These are phyloP conservation scores for Rhinolophus ferrumequinum DNA, from an alignment of 2,113 vertebrate genomes.

Conservation along the genomic window DNA sequence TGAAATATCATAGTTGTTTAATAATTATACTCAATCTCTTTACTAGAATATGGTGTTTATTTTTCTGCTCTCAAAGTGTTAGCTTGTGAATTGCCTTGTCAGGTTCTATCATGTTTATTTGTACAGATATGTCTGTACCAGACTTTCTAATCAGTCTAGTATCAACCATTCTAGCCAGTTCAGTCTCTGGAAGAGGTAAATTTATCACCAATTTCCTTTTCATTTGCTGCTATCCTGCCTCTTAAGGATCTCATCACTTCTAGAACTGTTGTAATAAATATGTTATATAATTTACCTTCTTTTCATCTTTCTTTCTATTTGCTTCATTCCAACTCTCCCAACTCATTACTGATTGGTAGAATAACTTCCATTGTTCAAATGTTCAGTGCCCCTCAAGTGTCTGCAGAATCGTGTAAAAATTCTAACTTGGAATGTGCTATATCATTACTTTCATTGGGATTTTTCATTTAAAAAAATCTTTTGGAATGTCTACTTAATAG, in stretches of 20 bases:
- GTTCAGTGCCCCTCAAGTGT: neutral
- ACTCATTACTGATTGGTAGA: neutral
- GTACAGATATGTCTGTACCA: neutral
- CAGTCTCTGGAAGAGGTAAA: neutral
- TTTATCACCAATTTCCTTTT: neutral
- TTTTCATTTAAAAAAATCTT: no score
- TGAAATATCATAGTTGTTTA: conserved; percentile 28
- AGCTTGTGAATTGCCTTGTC: conserved; percentile 26
- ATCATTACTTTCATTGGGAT: no score
- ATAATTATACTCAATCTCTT: conserved; percentile 5
- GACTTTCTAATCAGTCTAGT: neutral
- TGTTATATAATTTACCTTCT: neutral
- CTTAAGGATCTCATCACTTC: neutral
- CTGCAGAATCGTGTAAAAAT: neutral
- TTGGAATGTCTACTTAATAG: no score
- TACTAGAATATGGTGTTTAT: neutral
- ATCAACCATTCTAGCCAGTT: neutral
- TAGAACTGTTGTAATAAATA: neutral
- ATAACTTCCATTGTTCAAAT: neutral
- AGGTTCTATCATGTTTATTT: conserved; percentile 32
- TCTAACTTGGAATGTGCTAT: neutral
- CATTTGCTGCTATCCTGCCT: neutral
- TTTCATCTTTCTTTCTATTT: conserved; percentile 6
- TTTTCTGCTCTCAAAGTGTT: conserved; percentile 5
- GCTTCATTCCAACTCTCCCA: neutral